A percentile compares a stretch with the other conserved stretches of the same genome.
Evolutionary conservation across 2,797 vertebrate species (phyloP).

Genomic region (Channa striata): DNA sequence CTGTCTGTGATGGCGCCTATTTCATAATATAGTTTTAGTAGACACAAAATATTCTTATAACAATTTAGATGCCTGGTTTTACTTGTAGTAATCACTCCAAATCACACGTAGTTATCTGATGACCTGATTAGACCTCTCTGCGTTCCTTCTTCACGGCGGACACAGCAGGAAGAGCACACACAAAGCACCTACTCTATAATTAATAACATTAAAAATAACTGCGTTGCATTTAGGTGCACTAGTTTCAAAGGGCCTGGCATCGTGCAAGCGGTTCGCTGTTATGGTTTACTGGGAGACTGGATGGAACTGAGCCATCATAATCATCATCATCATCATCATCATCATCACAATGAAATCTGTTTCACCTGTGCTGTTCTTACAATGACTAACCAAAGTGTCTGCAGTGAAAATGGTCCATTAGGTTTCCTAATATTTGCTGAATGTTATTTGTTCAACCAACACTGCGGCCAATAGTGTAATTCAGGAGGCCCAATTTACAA

Average conservation of each 20-base stretch:
- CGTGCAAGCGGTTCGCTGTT: neutral
- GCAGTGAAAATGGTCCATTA: neutral
- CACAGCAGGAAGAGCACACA: neutral
- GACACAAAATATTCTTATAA: neutral
- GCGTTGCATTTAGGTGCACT: neutral
- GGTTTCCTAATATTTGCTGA: neutral
- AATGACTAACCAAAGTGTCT: neutral
- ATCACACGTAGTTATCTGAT: neutral
- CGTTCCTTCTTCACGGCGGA: neutral
- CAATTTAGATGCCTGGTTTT: neutral
- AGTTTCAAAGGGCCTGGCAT: neutral
- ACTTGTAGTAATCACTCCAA: neutral
- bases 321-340: neutral
- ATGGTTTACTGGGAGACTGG: neutral
- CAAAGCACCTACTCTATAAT: neutral
- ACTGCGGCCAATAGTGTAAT: neutral
- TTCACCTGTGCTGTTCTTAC: neutral
- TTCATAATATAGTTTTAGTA: neutral
- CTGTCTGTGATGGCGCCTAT: neutral
- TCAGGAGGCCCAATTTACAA: neutral
- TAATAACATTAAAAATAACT: neutral
- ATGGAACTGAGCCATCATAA: neutral
- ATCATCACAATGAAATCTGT: neutral
- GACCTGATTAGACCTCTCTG: neutral
- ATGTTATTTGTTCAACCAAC: neutral